Percentiles rank a stretch among this genome's conserved stretches.
Evolutionary conservation across 2,113 vertebrate species (phyloP).

Genomic region (Mustelus asterias): DNA sequence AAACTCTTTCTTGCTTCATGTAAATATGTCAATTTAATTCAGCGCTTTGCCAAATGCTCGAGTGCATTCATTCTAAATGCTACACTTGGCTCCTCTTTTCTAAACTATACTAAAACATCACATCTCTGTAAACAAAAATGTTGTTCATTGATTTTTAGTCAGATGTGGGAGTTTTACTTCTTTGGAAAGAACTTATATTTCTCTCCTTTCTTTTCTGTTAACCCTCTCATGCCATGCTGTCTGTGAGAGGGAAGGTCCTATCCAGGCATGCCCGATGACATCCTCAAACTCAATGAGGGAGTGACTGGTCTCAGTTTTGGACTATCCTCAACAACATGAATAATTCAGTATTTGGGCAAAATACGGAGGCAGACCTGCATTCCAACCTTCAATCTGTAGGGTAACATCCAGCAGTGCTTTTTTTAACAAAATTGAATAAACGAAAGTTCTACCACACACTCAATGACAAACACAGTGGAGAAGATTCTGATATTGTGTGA

Average conservation of each 20-base stretch:
- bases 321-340: not conserved
- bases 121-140: not conserved
- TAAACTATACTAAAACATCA: not conserved
- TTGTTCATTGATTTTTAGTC: not conserved
- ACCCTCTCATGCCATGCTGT: too few species aligned
- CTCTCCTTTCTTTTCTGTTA: not conserved
- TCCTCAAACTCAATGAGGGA: not conserved
- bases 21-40: not conserved
- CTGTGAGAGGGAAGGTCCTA: not conserved
- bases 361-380: not conserved
- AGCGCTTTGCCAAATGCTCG: too few species aligned
- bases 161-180: not conserved
- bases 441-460: not conserved
- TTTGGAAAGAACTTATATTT: not conserved
- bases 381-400: not conserved
- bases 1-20: not conserved
- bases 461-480: not conserved
- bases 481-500: not conserved
- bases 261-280: not conserved
- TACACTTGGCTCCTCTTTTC: not conserved
- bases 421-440: not conserved
- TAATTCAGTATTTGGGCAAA: not conserved
- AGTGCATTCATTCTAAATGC: not conserved
- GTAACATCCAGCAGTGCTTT: not conserved
- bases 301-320: not conserved